Evolutionary conservation across 2,113 vertebrate species (phyloP), one percentile per base, ranked within the genome.

Genomic region (Cyanocitta stelleri): DNA sequence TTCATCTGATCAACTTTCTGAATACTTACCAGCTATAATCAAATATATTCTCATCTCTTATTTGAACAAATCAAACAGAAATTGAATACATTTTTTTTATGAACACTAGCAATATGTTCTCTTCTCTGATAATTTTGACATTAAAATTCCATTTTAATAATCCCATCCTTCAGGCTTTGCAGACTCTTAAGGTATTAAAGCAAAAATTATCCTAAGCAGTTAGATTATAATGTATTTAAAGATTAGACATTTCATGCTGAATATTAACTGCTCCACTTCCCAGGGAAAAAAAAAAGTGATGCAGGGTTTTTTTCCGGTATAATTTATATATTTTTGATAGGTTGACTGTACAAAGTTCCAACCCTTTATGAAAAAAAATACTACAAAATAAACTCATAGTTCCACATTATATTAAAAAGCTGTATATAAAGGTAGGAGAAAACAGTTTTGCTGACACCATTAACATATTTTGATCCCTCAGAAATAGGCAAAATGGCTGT

Each of bases 161-260:
- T 99, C 99, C 99, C 99, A 99, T 99, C 99, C 99, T 99, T 99
- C 99, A 99, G 99, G 99, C 99, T 99, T 99, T 99, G 98, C 98
- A 99, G 98, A 98, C 98, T 99, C 99, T 99, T 99, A 99, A 99
- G 99, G 99, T 99, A 99, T 99, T 99, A 99, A 98, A 99, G 99
- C 97, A 98, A 98, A 99, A 99, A 99, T 99, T 99, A 99, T 99
- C 99, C 99, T 99, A 98, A 99, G 98, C 98, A 99, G 98, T 99
- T 99, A 99, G 98, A 98, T 98, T 98, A 98, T 98, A 98, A 98
- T 98, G 98, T 99, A 99, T 99, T 99, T 98, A 98, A 98, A 99
- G 98, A 99, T 99, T 99, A 99, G 98, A 98, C 98, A 98, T 98
- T 99, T 98, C 98, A 97, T 99, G 98, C 99, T 99, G 99, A 98